Evolutionary conservation across 1,140 invertebrate genomes (phyloP).

Genomic region (Leptopilina boulardi): DNA sequence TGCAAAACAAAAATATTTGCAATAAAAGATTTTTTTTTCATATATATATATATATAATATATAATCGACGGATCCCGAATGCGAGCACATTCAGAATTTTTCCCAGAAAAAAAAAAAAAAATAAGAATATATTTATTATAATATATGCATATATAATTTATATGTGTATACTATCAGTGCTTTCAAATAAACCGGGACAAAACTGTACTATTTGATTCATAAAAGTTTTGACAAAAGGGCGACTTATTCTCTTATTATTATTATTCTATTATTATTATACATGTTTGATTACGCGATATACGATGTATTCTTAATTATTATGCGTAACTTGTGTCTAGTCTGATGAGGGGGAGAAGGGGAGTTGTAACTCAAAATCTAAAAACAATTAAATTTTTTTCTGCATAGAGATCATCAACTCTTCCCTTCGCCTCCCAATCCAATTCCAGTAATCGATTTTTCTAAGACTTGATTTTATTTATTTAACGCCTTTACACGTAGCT

Average conservation of each 20-base stretch:
- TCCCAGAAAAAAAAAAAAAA: not conserved
- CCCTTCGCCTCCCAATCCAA: conserved; percentile 39
- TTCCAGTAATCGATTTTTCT: conserved; percentile 35
- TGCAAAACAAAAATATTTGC: not conserved
- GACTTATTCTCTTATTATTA: conserved; percentile 27
- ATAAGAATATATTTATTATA: not conserved
- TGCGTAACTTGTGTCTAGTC: conserved; percentile 32
- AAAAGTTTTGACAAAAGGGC: conserved; percentile 7
- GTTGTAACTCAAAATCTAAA: not conserved
- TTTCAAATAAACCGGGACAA: not conserved
- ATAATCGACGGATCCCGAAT: conserved; percentile 25
- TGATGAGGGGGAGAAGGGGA: not conserved
- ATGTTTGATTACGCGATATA: conserved; percentile 32
- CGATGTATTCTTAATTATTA: conserved; percentile 20
- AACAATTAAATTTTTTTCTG: not conserved
- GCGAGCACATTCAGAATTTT: not conserved
- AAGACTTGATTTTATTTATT: conserved; percentile 48
- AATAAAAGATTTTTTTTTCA: not conserved
- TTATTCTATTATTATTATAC: conserved; percentile 15
- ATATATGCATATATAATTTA: too few relatives aligned
- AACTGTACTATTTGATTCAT: not conserved
- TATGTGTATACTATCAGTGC: not conserved
- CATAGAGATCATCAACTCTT: conserved; percentile 3
- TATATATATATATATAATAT: too few relatives aligned
- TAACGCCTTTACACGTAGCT: conserved; percentile 44